Conservation (phyloP, 2,113 vertebrate genomes). For the Mesitornis unicolor region DNA sequence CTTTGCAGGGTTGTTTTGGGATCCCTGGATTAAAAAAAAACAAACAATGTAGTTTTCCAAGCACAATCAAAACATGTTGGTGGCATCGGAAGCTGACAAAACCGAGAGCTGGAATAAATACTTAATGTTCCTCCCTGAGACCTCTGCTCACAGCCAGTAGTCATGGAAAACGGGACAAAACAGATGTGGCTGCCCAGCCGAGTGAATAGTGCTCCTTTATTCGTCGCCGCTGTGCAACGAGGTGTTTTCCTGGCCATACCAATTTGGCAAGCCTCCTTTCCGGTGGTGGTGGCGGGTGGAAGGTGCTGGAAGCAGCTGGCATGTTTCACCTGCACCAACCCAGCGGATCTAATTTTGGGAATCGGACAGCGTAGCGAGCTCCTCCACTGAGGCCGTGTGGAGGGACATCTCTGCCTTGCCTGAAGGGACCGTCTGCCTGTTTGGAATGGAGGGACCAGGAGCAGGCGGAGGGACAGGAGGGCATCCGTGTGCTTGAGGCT, state of each 20-base stretch:
- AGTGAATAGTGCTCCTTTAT: slow-evolving; percentile 18
- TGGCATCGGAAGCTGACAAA: slow-evolving; percentile 46
- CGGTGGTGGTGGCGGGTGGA: neutral
- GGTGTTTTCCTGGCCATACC: neutral
- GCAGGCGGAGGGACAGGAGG: neutral
- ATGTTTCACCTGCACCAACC: fast-evolving
- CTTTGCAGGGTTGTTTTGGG: neutral
- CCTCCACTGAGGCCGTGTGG: neutral
- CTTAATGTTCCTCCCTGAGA: slow-evolving; percentile 50
- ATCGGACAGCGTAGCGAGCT: neutral
- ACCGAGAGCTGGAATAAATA: slow-evolving; percentile 36
- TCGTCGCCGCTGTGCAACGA: neutral
- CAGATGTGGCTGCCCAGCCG: neutral
- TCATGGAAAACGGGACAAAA: slow-evolving; percentile 62
- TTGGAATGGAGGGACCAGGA: neutral
- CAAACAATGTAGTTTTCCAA: neutral
- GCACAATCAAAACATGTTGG: neutral
- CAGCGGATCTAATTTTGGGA: neutral
- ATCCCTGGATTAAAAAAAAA: neutral
- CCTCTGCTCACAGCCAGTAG: slow-evolving; percentile 45
- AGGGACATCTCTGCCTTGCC: neutral
- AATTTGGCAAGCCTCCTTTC: neutral
- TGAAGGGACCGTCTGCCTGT: neutral
- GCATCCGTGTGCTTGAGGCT: fast-evolving
- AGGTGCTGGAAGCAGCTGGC: neutral